phyloP scores from a whole-genome alignment of 2,113 vertebrate species.

The Piaya cayana region DNA sequence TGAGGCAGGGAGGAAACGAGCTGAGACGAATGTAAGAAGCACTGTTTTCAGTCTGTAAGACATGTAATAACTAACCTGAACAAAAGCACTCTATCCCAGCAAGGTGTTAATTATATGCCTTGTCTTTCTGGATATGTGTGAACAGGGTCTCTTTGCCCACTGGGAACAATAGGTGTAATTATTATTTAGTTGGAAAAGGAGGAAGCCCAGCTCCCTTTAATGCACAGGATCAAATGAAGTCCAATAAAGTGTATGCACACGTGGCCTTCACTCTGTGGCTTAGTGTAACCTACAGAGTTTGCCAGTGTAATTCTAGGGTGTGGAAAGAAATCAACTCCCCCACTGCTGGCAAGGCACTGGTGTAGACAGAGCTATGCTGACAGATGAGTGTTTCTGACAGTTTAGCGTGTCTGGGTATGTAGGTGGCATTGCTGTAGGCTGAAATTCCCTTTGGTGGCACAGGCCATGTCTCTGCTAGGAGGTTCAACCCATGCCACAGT shows the following conservation, averaged over 20 bases:
- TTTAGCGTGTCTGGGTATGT: constrained; percentile 28
- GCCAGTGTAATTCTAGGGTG: constrained; percentile 64
- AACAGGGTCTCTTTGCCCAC: constrained; percentile 33
- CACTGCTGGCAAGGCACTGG: constrained; percentile 46
- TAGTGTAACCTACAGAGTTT: constrained; percentile 45
- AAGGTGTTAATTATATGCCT: constrained; percentile 44
- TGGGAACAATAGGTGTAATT: constrained; percentile 59
- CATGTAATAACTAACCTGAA: constrained; percentile 37
- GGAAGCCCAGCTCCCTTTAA: constrained; percentile 64
- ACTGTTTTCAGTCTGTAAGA: constrained; percentile 24
- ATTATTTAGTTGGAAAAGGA: constrained; percentile 43
- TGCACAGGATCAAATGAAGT: constrained; percentile 65
- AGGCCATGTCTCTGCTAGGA: neutral
- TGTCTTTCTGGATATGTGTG: constrained; percentile 8
- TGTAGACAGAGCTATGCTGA: constrained; percentile 60
- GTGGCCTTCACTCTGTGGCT: constrained; percentile 30
- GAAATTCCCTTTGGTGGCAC: constrained; percentile 37
- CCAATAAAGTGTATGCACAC: constrained; percentile 50
- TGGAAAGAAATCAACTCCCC: constrained; percentile 62
- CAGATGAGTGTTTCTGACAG: constrained; percentile 59
- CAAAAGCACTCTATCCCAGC: constrained; percentile 52
- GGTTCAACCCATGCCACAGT: neutral
- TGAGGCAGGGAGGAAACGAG: constrained; percentile 30
- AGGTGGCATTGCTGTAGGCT: neutral
- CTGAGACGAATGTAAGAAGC: constrained; percentile 36